Conservation (phyloP, 2,113 vertebrate species). For the Eublepharis macularius region DNA sequence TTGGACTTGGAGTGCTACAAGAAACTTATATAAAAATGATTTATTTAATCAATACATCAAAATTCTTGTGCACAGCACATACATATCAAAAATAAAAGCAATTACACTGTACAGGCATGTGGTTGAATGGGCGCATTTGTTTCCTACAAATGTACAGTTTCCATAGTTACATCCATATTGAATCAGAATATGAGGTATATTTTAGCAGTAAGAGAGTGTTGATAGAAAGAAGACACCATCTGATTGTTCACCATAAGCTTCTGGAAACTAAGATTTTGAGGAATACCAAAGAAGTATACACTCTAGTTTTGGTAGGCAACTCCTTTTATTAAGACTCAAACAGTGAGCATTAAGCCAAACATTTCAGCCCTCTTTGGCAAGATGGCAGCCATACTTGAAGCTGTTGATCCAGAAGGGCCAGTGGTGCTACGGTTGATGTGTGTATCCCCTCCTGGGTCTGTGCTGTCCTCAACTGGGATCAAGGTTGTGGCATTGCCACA, state of each 20-base stretch:
- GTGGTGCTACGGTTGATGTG: too few species aligned
- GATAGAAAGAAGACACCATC: constrained; percentile 73
- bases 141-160: constrained; percentile 87
- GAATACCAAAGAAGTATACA: constrained; percentile 75
- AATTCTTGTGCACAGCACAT: constrained; percentile 96
- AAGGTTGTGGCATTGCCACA: too few species aligned
- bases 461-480: too few species aligned
- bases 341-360: background rate
- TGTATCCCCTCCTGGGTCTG: too few species aligned
- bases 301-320: constrained; percentile 42
- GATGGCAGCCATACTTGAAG: background rate
- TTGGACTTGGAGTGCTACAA: constrained; percentile 63
- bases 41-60: constrained; percentile 86
- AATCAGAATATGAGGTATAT: constrained; percentile 89
- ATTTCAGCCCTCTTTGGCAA: background rate
- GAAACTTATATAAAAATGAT: constrained; percentile 85
- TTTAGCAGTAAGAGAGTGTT: constrained; percentile 65
- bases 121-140: constrained; percentile 77
- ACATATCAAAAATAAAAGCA: constrained; percentile 93
- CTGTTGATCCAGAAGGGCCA: background rate
- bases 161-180: constrained; percentile 80
- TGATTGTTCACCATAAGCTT: constrained; percentile 80
- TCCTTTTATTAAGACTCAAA: background rate
- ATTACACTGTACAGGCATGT: constrained; percentile 85
- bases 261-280: constrained; percentile 75